These are phyloP conservation scores for Heloderma charlesbogerti DNA, from an alignment of 2,113 vertebrate species.

Conservation along the genomic window DNA sequence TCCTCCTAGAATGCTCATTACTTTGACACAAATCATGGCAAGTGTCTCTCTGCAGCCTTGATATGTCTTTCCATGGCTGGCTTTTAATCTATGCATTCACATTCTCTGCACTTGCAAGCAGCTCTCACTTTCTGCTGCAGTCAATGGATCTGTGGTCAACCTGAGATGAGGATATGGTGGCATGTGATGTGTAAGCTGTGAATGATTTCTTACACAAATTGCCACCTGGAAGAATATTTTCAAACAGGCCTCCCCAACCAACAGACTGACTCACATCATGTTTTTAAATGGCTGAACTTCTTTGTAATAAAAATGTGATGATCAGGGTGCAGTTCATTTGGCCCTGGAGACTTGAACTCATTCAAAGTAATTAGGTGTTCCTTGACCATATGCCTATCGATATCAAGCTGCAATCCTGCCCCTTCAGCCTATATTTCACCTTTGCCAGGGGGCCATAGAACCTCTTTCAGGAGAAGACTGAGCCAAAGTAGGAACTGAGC, in stretches of 20 bases:
- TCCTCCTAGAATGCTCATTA: conserved; percentile 42
- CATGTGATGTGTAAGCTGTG: conserved; percentile 2
- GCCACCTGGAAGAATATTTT: rapidly evolving
- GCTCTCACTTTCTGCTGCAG: conserved; percentile 15
- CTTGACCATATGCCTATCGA: too few relatives aligned
- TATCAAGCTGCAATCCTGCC: too few relatives aligned
- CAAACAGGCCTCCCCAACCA: not conserved
- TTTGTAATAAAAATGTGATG: not conserved
- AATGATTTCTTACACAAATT: conserved; percentile 19
- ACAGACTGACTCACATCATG: not conserved
- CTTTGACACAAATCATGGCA: conserved; percentile 28
- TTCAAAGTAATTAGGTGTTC: too few relatives aligned
- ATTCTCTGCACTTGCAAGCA: conserved; percentile 22
- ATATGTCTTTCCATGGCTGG: conserved; percentile 49
- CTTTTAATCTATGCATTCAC: not conserved
- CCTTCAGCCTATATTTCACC: too few relatives aligned
- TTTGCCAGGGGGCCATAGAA: too few relatives aligned
- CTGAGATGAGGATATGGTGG: conserved; percentile 13
- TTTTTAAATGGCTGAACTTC: not conserved
- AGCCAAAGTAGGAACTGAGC: too few relatives aligned
- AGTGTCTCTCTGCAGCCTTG: conserved; percentile 53
- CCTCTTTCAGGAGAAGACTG: too few relatives aligned
- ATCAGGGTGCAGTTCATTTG: too few relatives aligned
- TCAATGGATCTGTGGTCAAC: not conserved
- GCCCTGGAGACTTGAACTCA: too few relatives aligned